These are phyloP conservation scores for Phallusia fumigata DNA, from an alignment of 23 tunicate species.

Conservation along the genomic window DNA sequence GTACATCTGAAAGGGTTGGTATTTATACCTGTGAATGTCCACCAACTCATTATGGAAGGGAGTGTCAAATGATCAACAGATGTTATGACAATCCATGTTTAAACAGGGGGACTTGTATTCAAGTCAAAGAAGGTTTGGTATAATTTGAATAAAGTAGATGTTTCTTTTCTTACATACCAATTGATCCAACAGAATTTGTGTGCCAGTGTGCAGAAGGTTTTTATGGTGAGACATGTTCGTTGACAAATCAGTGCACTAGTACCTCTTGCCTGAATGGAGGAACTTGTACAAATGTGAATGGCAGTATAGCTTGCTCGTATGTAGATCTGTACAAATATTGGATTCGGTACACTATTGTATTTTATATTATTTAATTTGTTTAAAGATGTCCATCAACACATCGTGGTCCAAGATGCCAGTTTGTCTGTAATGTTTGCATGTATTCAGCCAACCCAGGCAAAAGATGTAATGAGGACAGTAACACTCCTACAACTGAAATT, in stretches of 20 bases:
- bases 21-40: constrained; percentile 74
- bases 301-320: constrained; percentile 11
- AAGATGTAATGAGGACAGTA: constrained; percentile 21
- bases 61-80: constrained; percentile 39
- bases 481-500: background rate
- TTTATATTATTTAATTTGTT: background rate
- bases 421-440: constrained; percentile 55
- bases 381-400: constrained; percentile 67
- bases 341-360: background rate
- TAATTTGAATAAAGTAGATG: background rate
- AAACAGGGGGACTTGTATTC: constrained; percentile 70
- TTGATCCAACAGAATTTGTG: constrained; percentile 31
- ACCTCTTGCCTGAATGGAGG: constrained; percentile 78
- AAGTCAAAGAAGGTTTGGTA: constrained; percentile 38
- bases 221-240: constrained; percentile 51
- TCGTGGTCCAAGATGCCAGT: constrained; percentile 57
- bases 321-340: background rate
- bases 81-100: constrained; percentile 67
- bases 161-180: background rate
- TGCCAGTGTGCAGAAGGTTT: constrained; percentile 58
- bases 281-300: constrained; percentile 25
- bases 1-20: constrained; percentile 24
- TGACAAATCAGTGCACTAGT: constrained; percentile 23
- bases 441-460: constrained; percentile 36
- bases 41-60: constrained; percentile 46